These are phyloP conservation scores for Ibidorhyncha struthersii DNA, from an alignment of 2,113 vertebrate species.

Conservation along the genomic window DNA sequence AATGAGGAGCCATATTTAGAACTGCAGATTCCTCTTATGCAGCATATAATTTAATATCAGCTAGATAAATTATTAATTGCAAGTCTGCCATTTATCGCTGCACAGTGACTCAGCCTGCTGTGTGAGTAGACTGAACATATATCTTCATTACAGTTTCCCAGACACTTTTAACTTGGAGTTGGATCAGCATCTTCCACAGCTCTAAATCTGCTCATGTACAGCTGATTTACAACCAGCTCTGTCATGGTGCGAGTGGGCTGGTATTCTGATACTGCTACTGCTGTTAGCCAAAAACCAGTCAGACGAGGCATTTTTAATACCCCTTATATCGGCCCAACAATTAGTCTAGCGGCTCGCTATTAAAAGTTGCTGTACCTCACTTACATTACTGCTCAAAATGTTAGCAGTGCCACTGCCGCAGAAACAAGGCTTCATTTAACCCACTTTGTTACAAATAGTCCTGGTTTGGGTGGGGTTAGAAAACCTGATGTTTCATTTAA, in stretches of 20 bases:
- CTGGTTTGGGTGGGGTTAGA: background rate
- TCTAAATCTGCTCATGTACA: background rate
- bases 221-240: background rate
- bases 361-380: background rate
- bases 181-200: background rate
- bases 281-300: background rate
- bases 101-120: conserved; percentile 30
- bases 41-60: conserved; percentile 17
- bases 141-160: conserved; percentile 36
- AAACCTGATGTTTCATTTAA: background rate
- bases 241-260: background rate
- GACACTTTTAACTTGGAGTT: background rate
- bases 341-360: background rate
- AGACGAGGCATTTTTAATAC: conserved; percentile 1
- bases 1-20: conserved; percentile 8
- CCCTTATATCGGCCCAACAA: background rate
- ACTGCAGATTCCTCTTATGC: background rate
- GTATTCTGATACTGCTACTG: background rate
- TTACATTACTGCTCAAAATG: background rate
- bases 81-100: background rate
- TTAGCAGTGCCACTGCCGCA: background rate
- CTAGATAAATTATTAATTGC: conserved; percentile 49
- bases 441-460: background rate
- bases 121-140: background rate
- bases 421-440: background rate